Evolutionary conservation across 2,113 vertebrate species (phyloP), one percentile per base, ranked within the genome.

Genomic region (Sialia sialis): DNA sequence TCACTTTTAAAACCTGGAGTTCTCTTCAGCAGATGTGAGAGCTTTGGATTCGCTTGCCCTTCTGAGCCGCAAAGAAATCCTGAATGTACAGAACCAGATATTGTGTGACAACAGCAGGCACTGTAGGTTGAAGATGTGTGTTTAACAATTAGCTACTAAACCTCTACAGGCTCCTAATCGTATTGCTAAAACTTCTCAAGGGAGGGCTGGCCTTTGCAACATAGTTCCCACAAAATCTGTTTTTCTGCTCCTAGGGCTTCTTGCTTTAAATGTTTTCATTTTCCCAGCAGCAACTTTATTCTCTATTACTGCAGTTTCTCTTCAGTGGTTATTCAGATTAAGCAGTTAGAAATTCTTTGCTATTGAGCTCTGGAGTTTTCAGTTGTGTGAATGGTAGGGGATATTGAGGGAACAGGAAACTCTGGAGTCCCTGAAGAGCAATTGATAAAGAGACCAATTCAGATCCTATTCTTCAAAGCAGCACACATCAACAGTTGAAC

Each of bases 21-120:
- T 26, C 67, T 91, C 58, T 90, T 74, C 79, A 81, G 67, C 74
- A 94, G 68, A 67, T 68, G 49, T 76, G 73, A 97, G 52, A 94
- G 38, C 55, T 89, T 84, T 79, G 54, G 68, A 39, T 88, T 97
- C 39, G 19, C 89, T 91, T 96, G 75, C 59, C 87, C 63, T 84
- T 84, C 90, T 84, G 94, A 87, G 75, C 64, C 89, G 56, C 84
- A 94, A 94, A 89, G 88, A 96, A 95, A 94, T 58, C 51, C 74
- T 91, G 90, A 95, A 96, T 96, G 90, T 64, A 58, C 26, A 73
- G 79, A 95, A 63, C 32, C 79, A 95, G 87, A 63, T 88, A 89
- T 86, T 93, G 51, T 87, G 39, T 84, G 73, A 85, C 89, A 95
- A 94, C 72, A 92, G 55, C 56, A 93, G 77, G 52, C 74, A 66